Base-by-base conservation (phyloP, 2,888 invertebrate species). In the Oligia fasciuncula region DNA sequence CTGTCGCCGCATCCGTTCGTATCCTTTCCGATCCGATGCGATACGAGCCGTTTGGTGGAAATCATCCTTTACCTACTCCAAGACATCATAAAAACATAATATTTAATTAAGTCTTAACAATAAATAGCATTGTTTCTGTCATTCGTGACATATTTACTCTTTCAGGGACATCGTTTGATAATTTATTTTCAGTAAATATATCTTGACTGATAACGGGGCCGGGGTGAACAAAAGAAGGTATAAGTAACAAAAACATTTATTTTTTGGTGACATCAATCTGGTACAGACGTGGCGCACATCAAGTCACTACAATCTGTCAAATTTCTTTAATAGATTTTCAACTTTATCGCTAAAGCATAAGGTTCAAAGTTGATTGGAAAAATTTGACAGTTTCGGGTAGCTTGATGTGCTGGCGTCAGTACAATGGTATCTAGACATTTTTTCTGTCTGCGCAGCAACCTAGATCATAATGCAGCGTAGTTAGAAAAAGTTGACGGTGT, bases 101-200 rank as follows among this genome's bases (percentile, higher is more conserved):
- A 60, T 84, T 60, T 43, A 35, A 71, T 60, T 46, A 13, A 5
- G 57, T 43, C 70, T 60, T 75, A 60, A 19, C 13, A 65, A 51
- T 73, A 71, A 62, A 67, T 66, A 8, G 57, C 67, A 71, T 54
- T 79, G 43, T 51, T 46, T 73, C 14, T 19, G n/a, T 46, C 79
- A 62, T 63, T 57, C 17, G 14, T 72, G 72, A 49, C 54, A 80
- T 73, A 46, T 83, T 80, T 84, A 60, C 51, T 72, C 4, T 68
- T 2, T 4, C 17, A 57, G 4, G 14, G 54, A 69, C 8, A 49
- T 43, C n/a, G 43, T 54, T 51, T 79, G 54, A 83, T 75, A 65
- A 73, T 69, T 65, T 63, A 6, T 71, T 35, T 40, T 54, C 1
- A 35, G 74, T 60, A 40, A 54, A 74, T 68, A 80, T 40, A 49